Conservation (phyloP, 2,888 invertebrate species). For the Aleiodes leptofemur region DNA sequence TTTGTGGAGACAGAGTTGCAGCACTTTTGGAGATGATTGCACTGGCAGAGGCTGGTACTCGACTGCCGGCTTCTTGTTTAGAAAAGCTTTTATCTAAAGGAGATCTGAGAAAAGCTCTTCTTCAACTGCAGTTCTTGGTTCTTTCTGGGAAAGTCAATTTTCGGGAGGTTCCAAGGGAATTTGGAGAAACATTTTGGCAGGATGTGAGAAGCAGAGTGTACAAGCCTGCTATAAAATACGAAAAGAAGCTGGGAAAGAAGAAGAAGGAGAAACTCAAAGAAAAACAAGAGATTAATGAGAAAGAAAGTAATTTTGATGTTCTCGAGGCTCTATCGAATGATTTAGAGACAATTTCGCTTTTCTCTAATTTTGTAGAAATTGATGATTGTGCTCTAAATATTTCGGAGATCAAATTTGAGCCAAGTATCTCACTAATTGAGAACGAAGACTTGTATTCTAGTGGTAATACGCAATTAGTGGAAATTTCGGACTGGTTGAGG, state of each 20-base stretch:
- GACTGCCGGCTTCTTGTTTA: slow-evolving; percentile 60
- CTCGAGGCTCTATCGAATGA: slow-evolving; percentile 59
- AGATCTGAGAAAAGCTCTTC: slow-evolving; percentile 84
- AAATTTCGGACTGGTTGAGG: slow-evolving; percentile 70
- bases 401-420: slow-evolving; percentile 64
- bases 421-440: slow-evolving; percentile 74
- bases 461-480: slow-evolving; percentile 61
- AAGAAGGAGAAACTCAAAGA: slow-evolving; percentile 33
- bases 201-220: slow-evolving; percentile 63
- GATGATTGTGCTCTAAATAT: slow-evolving; percentile 69
- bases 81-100: slow-evolving; percentile 74
- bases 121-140: slow-evolving; percentile 85
- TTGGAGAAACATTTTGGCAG: slow-evolving; percentile 63
- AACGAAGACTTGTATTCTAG: slow-evolving; percentile 64
- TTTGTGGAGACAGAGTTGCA: slow-evolving; percentile 57
- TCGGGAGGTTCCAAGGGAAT: slow-evolving; percentile 50
- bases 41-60: slow-evolving; percentile 67
- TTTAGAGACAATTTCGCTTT: slow-evolving; percentile 64
- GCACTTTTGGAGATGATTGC: slow-evolving; percentile 68
- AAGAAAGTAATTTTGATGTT: slow-evolving; percentile 23
- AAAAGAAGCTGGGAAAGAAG: slow-evolving; percentile 57
- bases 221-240: slow-evolving; percentile 64
- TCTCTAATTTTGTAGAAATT: slow-evolving; percentile 62
- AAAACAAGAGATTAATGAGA: slow-evolving; percentile 35
- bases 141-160: slow-evolving; percentile 73